A percentile compares a stretch with the other conserved stretches of the same genome.
These are phyloP conservation scores for Macrotis lagotis DNA, from an alignment of 2,113 vertebrate species.

Conservation along the genomic window DNA sequence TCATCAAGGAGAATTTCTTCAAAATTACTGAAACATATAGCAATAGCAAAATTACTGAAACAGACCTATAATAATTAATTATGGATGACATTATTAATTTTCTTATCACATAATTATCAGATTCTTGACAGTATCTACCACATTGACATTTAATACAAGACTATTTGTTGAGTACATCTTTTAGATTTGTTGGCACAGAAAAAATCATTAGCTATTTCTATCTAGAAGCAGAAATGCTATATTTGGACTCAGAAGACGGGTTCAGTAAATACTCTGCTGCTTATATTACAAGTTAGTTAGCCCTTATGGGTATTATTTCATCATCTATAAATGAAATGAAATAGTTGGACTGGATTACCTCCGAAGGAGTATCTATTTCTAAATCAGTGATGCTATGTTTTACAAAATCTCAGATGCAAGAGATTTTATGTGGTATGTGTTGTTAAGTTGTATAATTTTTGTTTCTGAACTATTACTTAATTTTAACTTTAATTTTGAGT, in stretches of 20 bases:
- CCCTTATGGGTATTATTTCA: too few relatives aligned
- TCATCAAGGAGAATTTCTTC: not conserved
- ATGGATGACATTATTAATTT: not conserved
- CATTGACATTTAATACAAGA: conserved; percentile 14
- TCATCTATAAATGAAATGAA: too few relatives aligned
- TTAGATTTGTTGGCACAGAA: not conserved
- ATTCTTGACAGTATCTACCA: conserved; percentile 26
- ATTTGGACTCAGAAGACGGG: too few relatives aligned
- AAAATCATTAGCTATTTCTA: not conserved
- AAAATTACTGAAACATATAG: not conserved
- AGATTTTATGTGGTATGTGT: not conserved
- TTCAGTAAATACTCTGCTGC: too few relatives aligned
- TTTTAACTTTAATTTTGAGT: not conserved
- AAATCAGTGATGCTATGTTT: not conserved
- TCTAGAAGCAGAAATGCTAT: not conserved
- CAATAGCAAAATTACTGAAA: not conserved
- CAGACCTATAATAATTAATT: not conserved
- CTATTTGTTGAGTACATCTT: not conserved
- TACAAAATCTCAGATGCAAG: not conserved
- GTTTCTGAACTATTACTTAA: conserved; percentile 1
- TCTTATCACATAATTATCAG: not conserved
- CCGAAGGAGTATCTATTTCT: too few relatives aligned
- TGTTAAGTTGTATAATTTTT: not conserved
- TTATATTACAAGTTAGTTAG: too few relatives aligned
- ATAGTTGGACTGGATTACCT: too few relatives aligned